Base-by-base conservation (phyloP, 1,140 invertebrate species). In the Aphelenchoides avenae region DNA sequence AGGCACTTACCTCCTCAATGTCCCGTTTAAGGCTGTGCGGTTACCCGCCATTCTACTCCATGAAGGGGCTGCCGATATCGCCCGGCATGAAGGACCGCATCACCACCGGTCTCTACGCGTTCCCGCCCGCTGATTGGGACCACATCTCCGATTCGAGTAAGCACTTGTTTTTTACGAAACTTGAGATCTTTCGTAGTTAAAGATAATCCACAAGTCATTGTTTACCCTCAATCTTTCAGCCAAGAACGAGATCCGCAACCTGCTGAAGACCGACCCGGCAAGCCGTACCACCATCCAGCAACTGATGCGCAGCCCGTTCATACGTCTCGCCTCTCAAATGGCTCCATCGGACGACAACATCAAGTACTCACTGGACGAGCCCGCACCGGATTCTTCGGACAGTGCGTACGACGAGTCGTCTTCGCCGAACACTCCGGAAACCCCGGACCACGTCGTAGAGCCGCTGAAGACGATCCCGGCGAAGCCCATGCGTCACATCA, bases 41-140 rank as follows among this genome's bases (percentile, higher is more conserved):
- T 4, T 96, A 93, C 78, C 92, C 92, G 24, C 92, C 92, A 24
- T 97, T 96, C 80, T 96, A 94, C 77, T 92, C 89, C 77, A 92
- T 92, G 79, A 87, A 92, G 73, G 92, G 92, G 0, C 80, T 91
- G 27, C 89, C 92, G 6, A 95, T 97, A 67, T 95, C 91, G 27
- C 91, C 93, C 0, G 92, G 93, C 11, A 97, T 97, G 93, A 96
- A 95, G 78, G 91, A 89, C 78, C 83, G 92, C 49, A 97, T 97
- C 70, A 83, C 89, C 59, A 31, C 88, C 40, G 92, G 92, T 5
- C 88, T 95, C 75, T 97, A 93, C 77, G 89, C 91, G 70, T 97
- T 96, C 78, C 91, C 92, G 0, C 84, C 87, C 66, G 89, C 89
- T 0, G 93, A 97, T 79, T 97, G 93, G 93, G 84, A 86, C 49